A percentile compares a stretch with the other conserved stretches of the same genome.
Conservation (phyloP, 2,113 vertebrate species). For the Paradoxurus hermaphroditus region DNA sequence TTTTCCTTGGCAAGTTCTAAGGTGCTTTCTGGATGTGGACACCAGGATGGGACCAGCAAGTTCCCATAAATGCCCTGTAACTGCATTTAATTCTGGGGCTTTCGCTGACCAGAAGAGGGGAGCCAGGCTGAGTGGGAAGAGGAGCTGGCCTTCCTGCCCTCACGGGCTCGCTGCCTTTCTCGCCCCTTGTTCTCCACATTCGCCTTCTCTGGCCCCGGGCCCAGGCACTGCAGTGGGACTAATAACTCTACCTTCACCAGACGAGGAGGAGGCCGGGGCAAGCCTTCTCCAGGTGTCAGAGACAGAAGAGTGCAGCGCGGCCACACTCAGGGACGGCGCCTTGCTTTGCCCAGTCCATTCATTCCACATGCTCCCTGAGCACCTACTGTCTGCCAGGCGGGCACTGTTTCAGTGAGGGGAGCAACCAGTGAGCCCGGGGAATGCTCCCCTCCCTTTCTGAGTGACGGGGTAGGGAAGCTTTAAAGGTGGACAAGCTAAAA, state of each 20-base stretch:
- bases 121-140: background rate
- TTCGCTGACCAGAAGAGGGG: background rate
- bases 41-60: background rate
- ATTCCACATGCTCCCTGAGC: background rate
- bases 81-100: background rate
- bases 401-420: background rate
- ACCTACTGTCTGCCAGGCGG: no score
- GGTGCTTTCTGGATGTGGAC: background rate
- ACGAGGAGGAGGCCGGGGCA: background rate
- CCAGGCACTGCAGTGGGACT: background rate
- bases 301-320: background rate
- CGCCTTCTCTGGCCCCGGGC: background rate
- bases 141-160: background rate
- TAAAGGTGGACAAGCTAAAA: background rate
- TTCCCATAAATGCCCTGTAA: background rate
- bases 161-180: background rate
- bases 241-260: background rate
- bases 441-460: background rate
- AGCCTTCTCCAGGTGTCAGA: background rate
- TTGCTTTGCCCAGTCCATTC: background rate
- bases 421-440: background rate
- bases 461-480: background rate
- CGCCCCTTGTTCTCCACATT: background rate
- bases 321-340: background rate
- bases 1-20: slow-evolving; percentile 36